These are phyloP conservation scores for Trachelus troglodyta DNA, from an alignment of 2,888 invertebrate species.

Conservation along the genomic window DNA sequence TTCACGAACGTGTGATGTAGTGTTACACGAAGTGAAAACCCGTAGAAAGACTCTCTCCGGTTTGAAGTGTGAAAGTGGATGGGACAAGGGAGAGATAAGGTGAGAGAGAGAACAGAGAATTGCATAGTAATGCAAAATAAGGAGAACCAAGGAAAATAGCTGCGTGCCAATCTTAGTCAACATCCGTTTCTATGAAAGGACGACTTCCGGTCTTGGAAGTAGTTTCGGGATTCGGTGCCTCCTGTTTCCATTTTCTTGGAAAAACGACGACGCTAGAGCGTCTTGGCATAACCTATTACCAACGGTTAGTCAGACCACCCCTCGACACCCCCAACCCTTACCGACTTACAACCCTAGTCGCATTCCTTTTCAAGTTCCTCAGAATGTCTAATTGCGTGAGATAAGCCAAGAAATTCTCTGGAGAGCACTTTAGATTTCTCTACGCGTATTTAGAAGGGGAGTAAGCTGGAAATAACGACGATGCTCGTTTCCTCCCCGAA, in stretches of 20 bases:
- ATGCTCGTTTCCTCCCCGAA: not conserved
- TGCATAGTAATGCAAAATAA: conserved; percentile 20
- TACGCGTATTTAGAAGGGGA: not conserved
- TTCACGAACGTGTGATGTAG: not conserved
- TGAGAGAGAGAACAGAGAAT: not conserved
- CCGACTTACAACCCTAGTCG: not conserved
- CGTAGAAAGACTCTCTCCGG: not conserved
- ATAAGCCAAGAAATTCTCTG: not conserved
- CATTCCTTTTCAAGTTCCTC: not conserved
- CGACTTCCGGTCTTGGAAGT: not conserved
- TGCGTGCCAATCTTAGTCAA: conserved; percentile 22
- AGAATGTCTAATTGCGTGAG: not conserved
- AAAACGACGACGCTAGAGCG: conserved; percentile 2
- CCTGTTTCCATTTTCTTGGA: not conserved
- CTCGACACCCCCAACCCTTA: not conserved
- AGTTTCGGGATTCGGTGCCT: not conserved
- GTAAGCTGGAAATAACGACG: not conserved
- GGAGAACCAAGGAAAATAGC: conserved; percentile 24
- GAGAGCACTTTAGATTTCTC: not conserved
- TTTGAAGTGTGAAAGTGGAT: not conserved
- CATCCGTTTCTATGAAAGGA: conserved; percentile 10
- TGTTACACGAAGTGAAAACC: not conserved
- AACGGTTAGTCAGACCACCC: not conserved
- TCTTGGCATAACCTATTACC: conserved; percentile 2
- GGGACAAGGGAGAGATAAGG: not conserved